Evolutionary conservation across 2,113 vertebrate genomes (phyloP), one percentile per base, ranked within the genome.

Genomic region (Perccottus glenii): DNA sequence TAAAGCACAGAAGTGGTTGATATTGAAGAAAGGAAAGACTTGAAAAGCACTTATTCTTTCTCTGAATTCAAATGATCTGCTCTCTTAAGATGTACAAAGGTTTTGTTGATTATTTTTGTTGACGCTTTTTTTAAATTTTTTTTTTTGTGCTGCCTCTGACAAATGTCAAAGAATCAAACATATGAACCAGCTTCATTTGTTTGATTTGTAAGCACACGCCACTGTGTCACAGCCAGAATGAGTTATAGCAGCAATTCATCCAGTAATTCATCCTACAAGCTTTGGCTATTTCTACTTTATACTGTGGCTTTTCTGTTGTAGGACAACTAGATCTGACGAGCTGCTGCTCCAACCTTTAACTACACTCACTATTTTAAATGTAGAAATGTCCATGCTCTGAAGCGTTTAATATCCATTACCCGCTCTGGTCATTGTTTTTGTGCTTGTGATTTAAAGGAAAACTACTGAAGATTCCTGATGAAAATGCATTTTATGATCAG

Each of bases 1-100:
- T 63, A 47, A 48, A 70, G 67, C 66, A 47, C 64, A 67, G 56
- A 52, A 55, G 64, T 65, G 51, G 57, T 68, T 76, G 53, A 12
- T 69, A 52, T 63, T 67, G 67, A 74, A 61, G 42, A 49, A 65
- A 42, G 52, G 59, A 57, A 78, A 36, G 40, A 49, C 67, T 72
- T 47, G 48, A 52, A 62, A 49, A 70, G 3, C 9, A 70, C 72
- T 77, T 76, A 62, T 32, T 47, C 36, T 60, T 57, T 49, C 42
- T 38, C 40, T 58, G 51, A 66, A 70, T 74, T 76, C 15, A 45
- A 66, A 71, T 61, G 3, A 72, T 71, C 68, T 57, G 9, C 51
- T 65, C 63, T 61, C 44, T 55, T 59, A 43, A 55, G 16, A 56
- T 77, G 53, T 56, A 65, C 12, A 69, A 35, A 67, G 53, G 7